Base-by-base conservation (phyloP, 2,888 invertebrate species). In the Falcaria lacertinaria region DNA sequence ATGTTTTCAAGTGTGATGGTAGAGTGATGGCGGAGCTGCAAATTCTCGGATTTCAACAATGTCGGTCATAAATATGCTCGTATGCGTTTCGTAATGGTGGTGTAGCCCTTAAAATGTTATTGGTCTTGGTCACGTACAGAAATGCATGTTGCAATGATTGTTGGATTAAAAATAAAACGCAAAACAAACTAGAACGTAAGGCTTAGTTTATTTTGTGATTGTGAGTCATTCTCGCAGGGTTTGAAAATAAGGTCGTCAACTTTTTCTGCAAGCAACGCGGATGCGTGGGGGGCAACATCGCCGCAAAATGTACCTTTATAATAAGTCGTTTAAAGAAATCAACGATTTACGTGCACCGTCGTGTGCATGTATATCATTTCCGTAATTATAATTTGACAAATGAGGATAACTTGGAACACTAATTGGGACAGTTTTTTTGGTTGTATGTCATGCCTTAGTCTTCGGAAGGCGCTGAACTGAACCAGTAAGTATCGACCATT, bases 221-320 rank as follows among this genome's bases (percentile, higher is more conserved):
- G 37, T 25, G 37, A 34, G 25, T 37, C 22, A 37, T 22, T 22
- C 35, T 13, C 14, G 14, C 37, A 14, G 37, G 37, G 37, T 11
- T 15, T 14, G 8, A 37, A 52, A 54, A 57, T 61, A 64, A 62
- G 63, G 65, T 57, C 49, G 56, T 59, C 63, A 50, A 58, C 56
- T 64, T 64, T 59, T 64, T 48, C 48, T 50, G 46, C 54, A 52
- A 56, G 52, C 61, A 53, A 61, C 46, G 39, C 48, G 38, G 46
- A 54, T 52, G 40, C 41, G 42, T 41, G 38, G 55, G 42, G n/a
- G 47, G 28, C 7, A 2, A 11, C 11, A 28, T 11, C 28, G 11
- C 28, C 37, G 7, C 22, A 22, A 22, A 8, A 22, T 14, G 8
- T 11, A 13, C 7, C 17, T 14, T 6, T n/a, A 7, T 15, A 37